Conservation (phyloP, 2,797 vertebrate genomes). For the Chaetodon trifasciatus region DNA sequence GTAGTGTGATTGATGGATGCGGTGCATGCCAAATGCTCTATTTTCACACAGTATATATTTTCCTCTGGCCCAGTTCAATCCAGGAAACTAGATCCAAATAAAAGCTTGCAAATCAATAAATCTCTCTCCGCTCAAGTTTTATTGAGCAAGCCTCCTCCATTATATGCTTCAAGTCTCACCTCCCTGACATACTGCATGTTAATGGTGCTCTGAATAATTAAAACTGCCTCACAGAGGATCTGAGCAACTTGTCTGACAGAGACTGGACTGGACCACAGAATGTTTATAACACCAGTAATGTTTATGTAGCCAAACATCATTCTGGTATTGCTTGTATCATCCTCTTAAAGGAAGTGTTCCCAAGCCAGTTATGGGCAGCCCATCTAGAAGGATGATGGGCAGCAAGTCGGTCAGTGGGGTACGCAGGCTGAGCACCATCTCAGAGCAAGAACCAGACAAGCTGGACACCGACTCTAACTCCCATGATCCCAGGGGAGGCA, state of each 20-base stretch:
- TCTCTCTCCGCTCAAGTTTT: slow-evolving; percentile 38
- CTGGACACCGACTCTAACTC: slow-evolving; percentile 78
- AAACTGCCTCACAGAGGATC: slow-evolving; percentile 22
- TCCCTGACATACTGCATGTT: slow-evolving; percentile 38
- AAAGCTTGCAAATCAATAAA: slow-evolving; percentile 58
- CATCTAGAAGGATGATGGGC: slow-evolving; percentile 20
- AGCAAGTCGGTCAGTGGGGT: slow-evolving; percentile 22
- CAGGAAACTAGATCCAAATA: slow-evolving; percentile 59
- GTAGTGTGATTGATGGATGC: slow-evolving; percentile 14
- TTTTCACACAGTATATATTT: slow-evolving; percentile 44
- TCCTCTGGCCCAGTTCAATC: slow-evolving; percentile 27
- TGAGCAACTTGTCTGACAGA: not conserved
- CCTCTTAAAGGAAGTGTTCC: slow-evolving; percentile 26
- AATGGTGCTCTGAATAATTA: slow-evolving; percentile 57
- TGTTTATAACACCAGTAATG: not conserved
- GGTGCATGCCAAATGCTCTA: slow-evolving; percentile 26
- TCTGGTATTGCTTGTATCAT: not conserved
- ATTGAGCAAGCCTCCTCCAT: slow-evolving; percentile 45
- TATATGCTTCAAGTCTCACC: slow-evolving; percentile 43
- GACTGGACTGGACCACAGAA: not conserved
- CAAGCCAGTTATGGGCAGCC: not conserved
- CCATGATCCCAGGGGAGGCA: slow-evolving; percentile 79
- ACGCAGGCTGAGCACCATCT: slow-evolving; percentile 80
- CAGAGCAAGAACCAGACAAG: slow-evolving; percentile 77
- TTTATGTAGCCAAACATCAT: not conserved